Base-by-base conservation (phyloP, 2,888 invertebrate genomes). In the Sipha maydis region DNA sequence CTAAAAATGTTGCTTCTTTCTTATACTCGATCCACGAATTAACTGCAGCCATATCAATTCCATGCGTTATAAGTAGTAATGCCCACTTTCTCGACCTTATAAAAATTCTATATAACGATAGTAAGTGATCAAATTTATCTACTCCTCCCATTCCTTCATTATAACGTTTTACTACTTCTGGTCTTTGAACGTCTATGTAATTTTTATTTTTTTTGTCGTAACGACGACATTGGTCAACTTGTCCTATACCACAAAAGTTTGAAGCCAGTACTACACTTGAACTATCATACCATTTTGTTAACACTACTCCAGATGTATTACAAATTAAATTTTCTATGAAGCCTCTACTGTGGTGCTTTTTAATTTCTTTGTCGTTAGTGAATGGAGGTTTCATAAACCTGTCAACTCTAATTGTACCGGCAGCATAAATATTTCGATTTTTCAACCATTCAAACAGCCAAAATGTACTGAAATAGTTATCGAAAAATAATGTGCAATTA, bases 81-180 rank as follows among this genome's bases (percentile, higher is more conserved):
- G 85, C 84, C 90, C 89, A 90, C 61, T 90, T 90, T 38, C 56
- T 19, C 25, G 89, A 89, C 48, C 67, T 89, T 56, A 89, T 78
- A 67, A 89, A 89, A 31, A 89, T 89, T 54, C 83, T 67, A 85
- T 90, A 90, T 17, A 73, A 78, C 19, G 76, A 78, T 31, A 86
- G 73, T 19, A 88, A 56, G n/a, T 89, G 90, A 38, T 90, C 89
- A 84, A 54, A 75, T 41, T 54, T 83, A 89, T 89, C 89, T 34
- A 90, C 89, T 28, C 84, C 90, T 19, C 90, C 90, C 90, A 90
- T 90, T 48, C 71, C 71, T 38, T 67, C 38, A 77, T 90, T 90
- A 61, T 90, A 89, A 11, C 75, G 67, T 54, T 56, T 56, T 4
- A 89, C 86, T 19, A 90, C 85, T 61, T 76, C 41, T 38, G 90